Evolutionary conservation across 2,888 invertebrate species (phyloP), one percentile per base, ranked within the genome.

Genomic region (Noctua janthe): DNA sequence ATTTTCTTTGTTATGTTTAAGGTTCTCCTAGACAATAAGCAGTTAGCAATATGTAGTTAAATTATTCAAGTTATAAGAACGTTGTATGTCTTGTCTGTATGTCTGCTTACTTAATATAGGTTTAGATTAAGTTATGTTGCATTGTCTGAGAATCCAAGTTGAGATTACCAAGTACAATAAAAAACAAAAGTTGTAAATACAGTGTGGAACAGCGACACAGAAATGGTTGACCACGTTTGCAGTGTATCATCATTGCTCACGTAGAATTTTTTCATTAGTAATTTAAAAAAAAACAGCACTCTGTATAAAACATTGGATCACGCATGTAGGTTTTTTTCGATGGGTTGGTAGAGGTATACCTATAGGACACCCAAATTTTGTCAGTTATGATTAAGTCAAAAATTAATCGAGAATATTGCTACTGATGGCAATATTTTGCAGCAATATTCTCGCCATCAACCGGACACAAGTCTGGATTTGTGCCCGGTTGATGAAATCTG

Each of bases 1-100:
- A 10, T 74, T 74, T 79, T 20, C 74, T 64, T 79, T 84, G 70
- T 66, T 20, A 10, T 17, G 3, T 11, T 39, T 71, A 23, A 10
- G 10, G 11, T 39, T 29, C 4, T 23, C 51, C 64, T 66, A 79
- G 70, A 83, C 83, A 87, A 83, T 85, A 74, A 29, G 67, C 39
- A 49, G 79, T 86, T 66, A 69, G 71, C 35, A 62, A 54, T 73
- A 64, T 76, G 62, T 71, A 74, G 78, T 82, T 71, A 83, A 82
- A 76, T 85, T 54, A 83, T 83, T 79, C 74, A 69, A 74, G 74
- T 49, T 51, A 62, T 75, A 82, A 73, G 66, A 70, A 66, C 29
- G 15, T 35, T 35, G 71, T 82, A 67, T 62, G 56, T 82, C 23
- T 62, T 62, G 20, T 69, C 49, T 64, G 29, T 64, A 29, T 4